A percentile compares a stretch with the other conserved stretches of the same genome.
Evolutionary conservation across 2,113 vertebrate genomes (phyloP).

Genomic region (Forbesichthys agassizii): DNA sequence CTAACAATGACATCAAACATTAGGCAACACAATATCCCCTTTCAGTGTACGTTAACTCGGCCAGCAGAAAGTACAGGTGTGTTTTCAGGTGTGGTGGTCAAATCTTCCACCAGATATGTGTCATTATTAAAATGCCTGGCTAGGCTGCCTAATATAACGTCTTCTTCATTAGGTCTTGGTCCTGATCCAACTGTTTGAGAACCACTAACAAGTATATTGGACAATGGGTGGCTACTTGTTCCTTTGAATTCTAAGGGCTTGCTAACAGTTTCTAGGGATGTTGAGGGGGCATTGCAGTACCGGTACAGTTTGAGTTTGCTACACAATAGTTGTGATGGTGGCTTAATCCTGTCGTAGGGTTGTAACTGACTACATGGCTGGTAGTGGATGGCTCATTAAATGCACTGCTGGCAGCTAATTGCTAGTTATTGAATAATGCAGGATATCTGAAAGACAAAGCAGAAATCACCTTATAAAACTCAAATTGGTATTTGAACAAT

Average conservation of each 20-base stretch:
- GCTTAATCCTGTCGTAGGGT: slow-evolving; percentile 14
- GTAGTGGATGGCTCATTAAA: slow-evolving; percentile 21
- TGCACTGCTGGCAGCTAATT: slow-evolving; percentile 34
- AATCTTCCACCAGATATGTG: not conserved
- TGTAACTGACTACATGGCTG: slow-evolving; percentile 20
- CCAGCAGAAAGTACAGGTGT: no score
- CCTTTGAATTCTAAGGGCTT: not conserved
- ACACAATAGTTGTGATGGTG: not conserved
- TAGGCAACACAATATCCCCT: not conserved
- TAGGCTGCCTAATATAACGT: not conserved
- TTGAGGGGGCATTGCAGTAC: not conserved
- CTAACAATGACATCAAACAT: no score
- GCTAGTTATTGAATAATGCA: slow-evolving; percentile 64
- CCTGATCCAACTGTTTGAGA: no score
- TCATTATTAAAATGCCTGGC: not conserved
- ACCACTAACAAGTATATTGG: no score
- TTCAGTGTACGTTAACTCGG: not conserved
- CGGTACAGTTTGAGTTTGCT: not conserved
- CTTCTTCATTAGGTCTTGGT: not conserved
- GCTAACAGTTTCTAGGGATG: not conserved
- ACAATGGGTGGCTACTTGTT: not conserved
- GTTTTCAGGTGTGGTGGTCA: no score
- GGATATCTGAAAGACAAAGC: slow-evolving; percentile 54
- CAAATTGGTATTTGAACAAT: not conserved
- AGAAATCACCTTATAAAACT: not conserved